Percentiles rank a stretch among this genome's conserved stretches.
phyloP scores from a whole-genome alignment of 2,888 invertebrate species.

The Latheticus oryzae region DNA sequence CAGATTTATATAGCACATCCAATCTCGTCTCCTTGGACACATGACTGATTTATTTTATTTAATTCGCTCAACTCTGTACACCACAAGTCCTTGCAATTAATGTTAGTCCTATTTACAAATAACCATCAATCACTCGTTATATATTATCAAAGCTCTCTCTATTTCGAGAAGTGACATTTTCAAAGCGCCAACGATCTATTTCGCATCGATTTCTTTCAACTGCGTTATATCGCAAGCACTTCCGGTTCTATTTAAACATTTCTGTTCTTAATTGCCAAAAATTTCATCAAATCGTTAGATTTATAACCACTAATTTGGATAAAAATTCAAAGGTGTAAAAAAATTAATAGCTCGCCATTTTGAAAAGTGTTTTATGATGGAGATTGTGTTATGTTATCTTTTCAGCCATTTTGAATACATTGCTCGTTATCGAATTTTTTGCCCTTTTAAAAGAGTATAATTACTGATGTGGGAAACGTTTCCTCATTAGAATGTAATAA shows the following conservation, averaged over 20 bases:
- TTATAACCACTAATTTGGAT: background rate
- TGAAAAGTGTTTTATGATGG: slow-evolving; percentile 13
- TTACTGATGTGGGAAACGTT: slow-evolving; percentile 29
- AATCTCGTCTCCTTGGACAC: slow-evolving; percentile 22
- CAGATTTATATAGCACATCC: slow-evolving; percentile 27
- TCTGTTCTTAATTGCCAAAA: slow-evolving; percentile 1
- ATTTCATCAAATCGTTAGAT: slow-evolving; percentile 2
- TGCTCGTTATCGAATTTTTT: slow-evolving; percentile 28
- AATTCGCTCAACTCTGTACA: slow-evolving; percentile 14
- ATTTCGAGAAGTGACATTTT: slow-evolving; percentile 30
- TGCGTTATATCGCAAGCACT: slow-evolving; percentile 4
- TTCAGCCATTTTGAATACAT: slow-evolving; percentile 40
- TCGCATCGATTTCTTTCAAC: slow-evolving; percentile 14
- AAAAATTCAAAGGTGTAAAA: background rate
- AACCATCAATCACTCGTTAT: slow-evolving; percentile 20
- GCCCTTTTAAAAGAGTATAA: slow-evolving; percentile 32
- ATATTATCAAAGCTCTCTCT: slow-evolving; percentile 1
- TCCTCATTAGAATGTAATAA: slow-evolving; percentile 25
- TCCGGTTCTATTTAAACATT: slow-evolving; percentile 19
- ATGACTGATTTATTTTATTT: slow-evolving; percentile 34
- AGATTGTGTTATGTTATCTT: slow-evolving; percentile 10
- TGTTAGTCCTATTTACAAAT: slow-evolving; percentile 32
- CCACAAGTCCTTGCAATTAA: slow-evolving; percentile 29
- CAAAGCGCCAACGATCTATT: slow-evolving; percentile 18
- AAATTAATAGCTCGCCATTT: slow-evolving; percentile 22